phyloP scores from a whole-genome alignment of 1,140 invertebrate genomes.

The Cotesia vestalis region DNA sequence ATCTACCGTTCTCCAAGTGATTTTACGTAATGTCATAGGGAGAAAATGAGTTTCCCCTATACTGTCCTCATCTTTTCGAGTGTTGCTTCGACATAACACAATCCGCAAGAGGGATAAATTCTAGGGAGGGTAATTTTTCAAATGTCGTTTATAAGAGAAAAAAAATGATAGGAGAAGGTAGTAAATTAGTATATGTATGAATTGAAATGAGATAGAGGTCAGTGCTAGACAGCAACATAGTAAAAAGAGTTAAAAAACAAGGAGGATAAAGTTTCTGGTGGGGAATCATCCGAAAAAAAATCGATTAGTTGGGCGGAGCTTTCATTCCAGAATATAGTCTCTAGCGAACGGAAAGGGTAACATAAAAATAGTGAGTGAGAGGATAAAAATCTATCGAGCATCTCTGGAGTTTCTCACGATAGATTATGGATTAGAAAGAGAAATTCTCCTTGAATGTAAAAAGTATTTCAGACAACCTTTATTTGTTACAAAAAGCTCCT shows the following conservation, averaged over 20 bases:
- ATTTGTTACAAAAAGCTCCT: not conserved
- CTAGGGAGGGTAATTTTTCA: constrained; percentile 56
- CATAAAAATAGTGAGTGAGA: not conserved
- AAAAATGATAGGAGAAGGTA: constrained; percentile 51
- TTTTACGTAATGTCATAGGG: not conserved
- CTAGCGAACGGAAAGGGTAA: no score
- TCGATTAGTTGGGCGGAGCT: not conserved
- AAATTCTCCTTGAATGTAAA: not conserved
- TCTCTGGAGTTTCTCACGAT: not conserved
- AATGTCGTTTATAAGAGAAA: constrained; percentile 59
- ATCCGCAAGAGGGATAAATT: not conserved
- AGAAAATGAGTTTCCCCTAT: constrained; percentile 7
- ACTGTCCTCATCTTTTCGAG: not conserved
- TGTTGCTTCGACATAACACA: constrained; percentile 1
- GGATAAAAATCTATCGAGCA: constrained; percentile 7
- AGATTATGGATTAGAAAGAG: not conserved
- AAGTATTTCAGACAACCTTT: not conserved
- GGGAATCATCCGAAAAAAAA: constrained; percentile 15
- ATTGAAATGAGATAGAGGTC: constrained; percentile 26
- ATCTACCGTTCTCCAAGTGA: no score
- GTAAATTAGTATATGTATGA: constrained; percentile 1
- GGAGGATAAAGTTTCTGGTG: not conserved
- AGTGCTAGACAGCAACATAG: not conserved
- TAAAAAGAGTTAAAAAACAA: constrained; percentile 1
- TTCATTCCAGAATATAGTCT: no score